Conservation (phyloP, 2,113 vertebrate genomes). For the Maccullochella peelii region DNA sequence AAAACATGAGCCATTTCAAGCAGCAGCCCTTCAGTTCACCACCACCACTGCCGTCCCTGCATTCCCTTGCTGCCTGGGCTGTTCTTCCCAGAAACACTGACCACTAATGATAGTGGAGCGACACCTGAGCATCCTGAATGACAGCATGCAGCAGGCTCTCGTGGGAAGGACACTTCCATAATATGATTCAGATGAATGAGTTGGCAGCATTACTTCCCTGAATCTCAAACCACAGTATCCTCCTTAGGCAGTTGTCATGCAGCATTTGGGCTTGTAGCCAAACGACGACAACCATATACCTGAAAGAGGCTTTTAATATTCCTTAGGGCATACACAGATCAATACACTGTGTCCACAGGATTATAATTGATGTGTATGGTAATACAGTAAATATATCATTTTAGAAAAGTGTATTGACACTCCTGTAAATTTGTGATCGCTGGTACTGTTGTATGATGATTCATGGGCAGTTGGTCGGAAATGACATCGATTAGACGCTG, state of each 20-base stretch:
- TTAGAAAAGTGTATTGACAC: conserved; percentile 69
- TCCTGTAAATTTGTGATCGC: conserved; percentile 63
- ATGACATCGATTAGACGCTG: conserved; percentile 71
- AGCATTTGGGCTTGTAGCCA: conserved; percentile 34
- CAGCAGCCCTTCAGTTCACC: conserved; percentile 52
- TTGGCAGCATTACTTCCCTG: conserved; percentile 57
- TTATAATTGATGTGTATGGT: conserved; percentile 60
- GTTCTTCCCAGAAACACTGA: conserved; percentile 79
- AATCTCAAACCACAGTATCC: conserved; percentile 59
- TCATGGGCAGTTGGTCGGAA: conserved; percentile 66
- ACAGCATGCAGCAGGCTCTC: conserved; percentile 42
- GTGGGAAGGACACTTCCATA: conserved; percentile 54
- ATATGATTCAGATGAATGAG: conserved; percentile 60
- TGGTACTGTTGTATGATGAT: conserved; percentile 66
- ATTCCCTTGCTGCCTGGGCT: conserved; percentile 53
- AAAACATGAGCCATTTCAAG: conserved; percentile 67
- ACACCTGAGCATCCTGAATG: conserved; percentile 76
- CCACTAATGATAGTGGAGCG: conserved; percentile 79
- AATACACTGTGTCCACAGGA: conserved; percentile 65
- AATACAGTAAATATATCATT: conserved; percentile 73
- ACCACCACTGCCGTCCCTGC: conserved; percentile 22
- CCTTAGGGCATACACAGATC: conserved; percentile 46
- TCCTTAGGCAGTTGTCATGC: conserved; percentile 48
- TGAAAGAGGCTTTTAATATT: conserved; percentile 62
- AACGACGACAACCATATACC: conserved; percentile 37